These are phyloP conservation scores for Thamnaconus septentrionalis DNA, from an alignment of 2,113 vertebrate genomes.

Conservation along the genomic window DNA sequence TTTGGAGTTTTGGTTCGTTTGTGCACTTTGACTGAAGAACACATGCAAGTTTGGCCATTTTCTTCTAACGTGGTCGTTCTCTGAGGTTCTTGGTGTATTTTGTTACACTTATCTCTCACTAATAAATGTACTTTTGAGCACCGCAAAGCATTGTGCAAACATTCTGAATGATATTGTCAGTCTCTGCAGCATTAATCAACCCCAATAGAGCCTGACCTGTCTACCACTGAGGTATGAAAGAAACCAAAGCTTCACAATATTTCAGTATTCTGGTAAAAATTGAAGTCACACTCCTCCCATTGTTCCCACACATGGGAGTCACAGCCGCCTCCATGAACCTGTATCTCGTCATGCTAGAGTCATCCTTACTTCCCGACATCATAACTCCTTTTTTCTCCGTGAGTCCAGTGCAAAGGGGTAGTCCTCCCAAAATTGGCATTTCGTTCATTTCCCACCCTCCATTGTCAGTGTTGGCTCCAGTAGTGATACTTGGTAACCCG, in stretches of 20 bases:
- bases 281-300: conserved; percentile 48
- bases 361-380: conserved; percentile 7
- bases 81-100: too few relatives aligned
- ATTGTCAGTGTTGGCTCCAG: too few relatives aligned
- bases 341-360: conserved; percentile 20
- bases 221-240: conserved; percentile 35
- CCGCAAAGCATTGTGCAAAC: too few relatives aligned
- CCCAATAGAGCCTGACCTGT: background rate
- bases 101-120: too few relatives aligned
- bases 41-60: background rate
- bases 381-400: conserved; percentile 52
- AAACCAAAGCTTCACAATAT: conserved; percentile 60
- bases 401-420: too few relatives aligned
- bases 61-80: background rate
- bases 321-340: conserved; percentile 58
- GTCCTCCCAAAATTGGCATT: too few relatives aligned
- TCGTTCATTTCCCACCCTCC: too few relatives aligned
- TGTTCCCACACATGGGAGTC: conserved; percentile 51
- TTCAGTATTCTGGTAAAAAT: conserved; percentile 48
- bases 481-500: background rate
- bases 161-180: too few relatives aligned
- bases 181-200: background rate
- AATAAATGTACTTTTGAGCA: too few relatives aligned
- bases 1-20: conserved; percentile 63
- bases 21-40: conserved; percentile 28